phyloP scores from a whole-genome alignment of 2,888 invertebrate genomes.

The Lasioglossum villosulum region DNA sequence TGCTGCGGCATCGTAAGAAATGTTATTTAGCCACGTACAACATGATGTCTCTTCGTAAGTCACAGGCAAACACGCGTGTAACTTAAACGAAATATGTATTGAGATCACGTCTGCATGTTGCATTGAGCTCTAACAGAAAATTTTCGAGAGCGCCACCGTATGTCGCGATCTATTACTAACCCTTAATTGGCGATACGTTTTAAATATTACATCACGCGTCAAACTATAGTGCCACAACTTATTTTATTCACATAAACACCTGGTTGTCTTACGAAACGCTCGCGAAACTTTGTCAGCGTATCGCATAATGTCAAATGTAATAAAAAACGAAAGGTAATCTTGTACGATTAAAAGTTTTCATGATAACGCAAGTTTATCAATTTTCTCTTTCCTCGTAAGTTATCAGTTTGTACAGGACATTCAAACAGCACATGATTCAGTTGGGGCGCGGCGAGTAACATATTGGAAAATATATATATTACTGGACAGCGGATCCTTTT shows the following conservation, averaged over 20 bases:
- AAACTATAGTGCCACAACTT: background rate
- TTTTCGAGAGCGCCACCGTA: slow-evolving; percentile 60
- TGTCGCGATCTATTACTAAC: slow-evolving; percentile 48
- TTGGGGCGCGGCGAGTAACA: background rate
- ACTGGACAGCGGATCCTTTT: too few relatives aligned
- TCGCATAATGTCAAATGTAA: background rate
- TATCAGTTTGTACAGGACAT: background rate
- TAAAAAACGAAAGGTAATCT: background rate
- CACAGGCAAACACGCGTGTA: slow-evolving; percentile 66
- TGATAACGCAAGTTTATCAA: background rate
- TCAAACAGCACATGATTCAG: background rate
- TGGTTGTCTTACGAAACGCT: background rate
- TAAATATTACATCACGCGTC: slow-evolving; percentile 25
- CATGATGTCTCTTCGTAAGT: slow-evolving; percentile 64
- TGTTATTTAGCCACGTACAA: slow-evolving; percentile 66
- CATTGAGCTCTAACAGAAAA: slow-evolving; percentile 49
- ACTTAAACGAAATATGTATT: slow-evolving; percentile 56
- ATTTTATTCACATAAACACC: background rate
- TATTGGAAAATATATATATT: background rate
- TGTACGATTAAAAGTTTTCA: background rate
- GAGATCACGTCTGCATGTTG: slow-evolving; percentile 52
- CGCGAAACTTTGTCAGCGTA: background rate
- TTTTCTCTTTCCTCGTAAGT: background rate
- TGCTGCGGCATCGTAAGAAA: slow-evolving; percentile 57
- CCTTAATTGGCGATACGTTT: slow-evolving; percentile 47